phyloP scores from a whole-genome alignment of 2,888 invertebrate genomes.

The Drosophila neotestacea region DNA sequence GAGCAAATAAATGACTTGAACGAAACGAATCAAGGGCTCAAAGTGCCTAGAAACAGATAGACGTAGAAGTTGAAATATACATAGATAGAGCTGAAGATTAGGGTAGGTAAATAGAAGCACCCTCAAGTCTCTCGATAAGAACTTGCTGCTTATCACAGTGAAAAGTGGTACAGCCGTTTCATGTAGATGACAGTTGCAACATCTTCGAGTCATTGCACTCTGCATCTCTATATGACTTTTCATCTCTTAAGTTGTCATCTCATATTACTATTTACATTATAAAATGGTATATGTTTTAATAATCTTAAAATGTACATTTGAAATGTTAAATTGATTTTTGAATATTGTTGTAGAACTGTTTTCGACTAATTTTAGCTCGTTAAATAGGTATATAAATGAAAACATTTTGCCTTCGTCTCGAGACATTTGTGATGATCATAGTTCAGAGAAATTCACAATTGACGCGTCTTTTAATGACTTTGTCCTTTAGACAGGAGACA shows the following conservation, averaged over 20 bases:
- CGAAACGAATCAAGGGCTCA: conserved; percentile 33
- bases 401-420: not conserved
- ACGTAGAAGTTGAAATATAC: not conserved
- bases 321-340: too few relatives aligned
- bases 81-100: conserved; percentile 1
- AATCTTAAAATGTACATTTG: too few relatives aligned
- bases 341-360: too few relatives aligned
- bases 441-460: conserved; percentile 29
- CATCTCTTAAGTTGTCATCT: not conserved
- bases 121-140: conserved; percentile 16
- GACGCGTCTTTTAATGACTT: conserved; percentile 51
- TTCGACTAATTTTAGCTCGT: too few relatives aligned
- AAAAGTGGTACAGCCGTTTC: conserved; percentile 16
- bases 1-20: conserved; percentile 29
- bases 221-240: not conserved
- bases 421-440: conserved; percentile 10
- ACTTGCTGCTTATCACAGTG: conserved; percentile 1
- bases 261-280: too few relatives aligned
- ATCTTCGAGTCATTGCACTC: conserved; percentile 30
- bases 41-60: not conserved
- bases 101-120: conserved; percentile 2
- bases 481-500: conserved; percentile 47
- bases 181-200: not conserved
- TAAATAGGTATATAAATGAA: too few relatives aligned
- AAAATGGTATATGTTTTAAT: too few relatives aligned